phyloP scores from a whole-genome alignment of 1,140 invertebrate genomes.

The Drosophila lowei region DNA sequence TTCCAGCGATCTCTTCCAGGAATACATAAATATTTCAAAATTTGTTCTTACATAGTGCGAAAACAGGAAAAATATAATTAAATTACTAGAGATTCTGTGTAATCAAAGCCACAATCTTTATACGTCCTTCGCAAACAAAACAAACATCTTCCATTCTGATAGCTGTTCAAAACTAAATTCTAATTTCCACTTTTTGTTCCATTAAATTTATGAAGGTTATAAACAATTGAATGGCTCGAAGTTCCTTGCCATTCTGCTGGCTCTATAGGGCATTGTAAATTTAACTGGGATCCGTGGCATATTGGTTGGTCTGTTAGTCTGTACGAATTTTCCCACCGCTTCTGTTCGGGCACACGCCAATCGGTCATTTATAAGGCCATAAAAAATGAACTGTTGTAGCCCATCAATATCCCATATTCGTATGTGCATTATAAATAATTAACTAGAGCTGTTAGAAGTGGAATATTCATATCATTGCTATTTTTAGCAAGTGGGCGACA shows the following conservation, averaged over 20 bases:
- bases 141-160: no score
- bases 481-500: slow-evolving; percentile 32
- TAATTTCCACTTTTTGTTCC: no score
- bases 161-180: no score
- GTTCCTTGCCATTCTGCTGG: background rate
- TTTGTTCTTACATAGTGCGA: no score
- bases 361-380: slow-evolving; percentile 24
- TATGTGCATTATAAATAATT: slow-evolving; percentile 46
- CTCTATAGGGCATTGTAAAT: slow-evolving; percentile 12
- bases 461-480: slow-evolving; percentile 32
- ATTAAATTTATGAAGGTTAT: no score
- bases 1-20: no score
- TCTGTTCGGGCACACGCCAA: slow-evolving; percentile 34
- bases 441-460: slow-evolving; percentile 27
- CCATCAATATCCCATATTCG: slow-evolving; percentile 17
- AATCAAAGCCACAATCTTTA: no score
- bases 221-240: no score
- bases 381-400: slow-evolving; percentile 27
- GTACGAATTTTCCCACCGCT: slow-evolving; percentile 12
- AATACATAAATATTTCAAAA: no score
- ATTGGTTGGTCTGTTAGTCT: slow-evolving; percentile 5
- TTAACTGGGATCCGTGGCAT: slow-evolving; percentile 28
- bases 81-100: background rate
- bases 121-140: no score
- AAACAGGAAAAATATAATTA: background rate